Percentiles rank a stretch among this genome's conserved stretches.
These are phyloP conservation scores for Esox masquinongy DNA, from an alignment of 2,797 vertebrate species.

Conservation along the genomic window DNA sequence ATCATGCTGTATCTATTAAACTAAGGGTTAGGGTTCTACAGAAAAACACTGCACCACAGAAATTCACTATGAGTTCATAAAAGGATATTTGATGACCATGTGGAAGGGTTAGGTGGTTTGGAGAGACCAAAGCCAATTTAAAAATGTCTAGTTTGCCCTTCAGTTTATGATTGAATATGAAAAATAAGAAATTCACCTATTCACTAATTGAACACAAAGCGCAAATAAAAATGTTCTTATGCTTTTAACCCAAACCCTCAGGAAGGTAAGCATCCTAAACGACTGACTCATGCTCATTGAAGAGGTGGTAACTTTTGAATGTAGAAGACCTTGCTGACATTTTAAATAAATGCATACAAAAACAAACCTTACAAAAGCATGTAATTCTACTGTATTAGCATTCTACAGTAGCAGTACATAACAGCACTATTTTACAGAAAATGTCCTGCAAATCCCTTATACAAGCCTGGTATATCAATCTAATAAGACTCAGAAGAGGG, in stretches of 20 bases:
- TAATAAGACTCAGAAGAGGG: background rate
- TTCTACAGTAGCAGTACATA: background rate
- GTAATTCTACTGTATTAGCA: background rate
- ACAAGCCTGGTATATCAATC: background rate
- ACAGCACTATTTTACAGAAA: background rate
- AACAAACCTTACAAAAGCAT: background rate
- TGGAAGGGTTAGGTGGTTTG: background rate
- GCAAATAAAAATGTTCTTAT: too few species aligned
- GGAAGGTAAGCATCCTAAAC: background rate
- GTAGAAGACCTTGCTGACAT: background rate
- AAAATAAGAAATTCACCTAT: too few species aligned
- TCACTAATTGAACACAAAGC: background rate
- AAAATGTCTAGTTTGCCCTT: background rate
- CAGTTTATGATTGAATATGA: background rate
- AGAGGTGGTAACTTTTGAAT: background rate
- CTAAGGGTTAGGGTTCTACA: background rate
- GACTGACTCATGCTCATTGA: background rate
- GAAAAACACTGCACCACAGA: slow-evolving; percentile 4
- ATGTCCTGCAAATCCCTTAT: background rate
- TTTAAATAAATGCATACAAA: background rate
- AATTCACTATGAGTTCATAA: slow-evolving; percentile 15
- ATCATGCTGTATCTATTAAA: slow-evolving; percentile 13
- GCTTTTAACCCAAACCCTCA: too few species aligned
- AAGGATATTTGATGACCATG: background rate
- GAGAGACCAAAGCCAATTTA: background rate